A percentile compares a stretch with the other conserved stretches of the same genome.
phyloP scores from a whole-genome alignment of 2,888 invertebrate genomes.

The Agonopterix arenella region DNA sequence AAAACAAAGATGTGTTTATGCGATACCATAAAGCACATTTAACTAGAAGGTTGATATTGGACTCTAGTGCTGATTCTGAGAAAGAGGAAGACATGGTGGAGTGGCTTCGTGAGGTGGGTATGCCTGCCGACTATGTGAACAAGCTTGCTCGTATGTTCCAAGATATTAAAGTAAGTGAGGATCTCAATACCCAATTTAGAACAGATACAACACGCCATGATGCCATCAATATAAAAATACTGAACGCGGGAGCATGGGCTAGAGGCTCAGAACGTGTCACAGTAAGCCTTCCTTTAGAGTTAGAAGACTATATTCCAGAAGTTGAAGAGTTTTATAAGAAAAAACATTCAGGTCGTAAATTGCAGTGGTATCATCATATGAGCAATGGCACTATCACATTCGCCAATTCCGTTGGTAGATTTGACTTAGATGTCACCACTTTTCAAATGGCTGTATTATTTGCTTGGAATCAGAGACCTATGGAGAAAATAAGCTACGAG shows the following conservation, averaged over 20 bases:
- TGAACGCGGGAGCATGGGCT: slow-evolving; percentile 99
- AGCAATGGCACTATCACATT: slow-evolving; percentile 99
- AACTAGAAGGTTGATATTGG: slow-evolving; percentile 94
- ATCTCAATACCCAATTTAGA: slow-evolving; percentile 95
- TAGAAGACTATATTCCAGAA: slow-evolving; percentile 99
- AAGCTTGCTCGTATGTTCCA: slow-evolving; percentile 98
- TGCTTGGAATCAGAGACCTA: slow-evolving; percentile 98
- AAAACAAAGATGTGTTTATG: slow-evolving; percentile 99
- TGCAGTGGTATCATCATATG: slow-evolving; percentile 99
- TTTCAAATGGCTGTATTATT: slow-evolving; percentile 99
- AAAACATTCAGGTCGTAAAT: slow-evolving; percentile 97
- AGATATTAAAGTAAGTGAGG: slow-evolving; percentile 98
- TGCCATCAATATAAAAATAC: slow-evolving; percentile 97
- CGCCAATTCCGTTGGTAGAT: slow-evolving; percentile 92
- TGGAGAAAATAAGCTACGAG: slow-evolving; percentile 96
- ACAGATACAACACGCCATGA: slow-evolving; percentile 88
- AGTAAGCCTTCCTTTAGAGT: slow-evolving; percentile 96
- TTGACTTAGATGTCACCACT: slow-evolving; percentile 98
- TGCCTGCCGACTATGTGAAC: slow-evolving; percentile 99
- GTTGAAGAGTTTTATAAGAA: slow-evolving; percentile 99
- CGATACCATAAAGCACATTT: slow-evolving; percentile 99
- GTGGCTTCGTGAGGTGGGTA: slow-evolving; percentile 97
- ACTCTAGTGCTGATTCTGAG: slow-evolving; percentile 98
- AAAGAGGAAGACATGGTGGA: slow-evolving; percentile 99
- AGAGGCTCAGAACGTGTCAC: slow-evolving; percentile 95